Evolutionary conservation across 2,797 vertebrate genomes (phyloP).

Genomic region (Sebastes kiyomatsui): DNA sequence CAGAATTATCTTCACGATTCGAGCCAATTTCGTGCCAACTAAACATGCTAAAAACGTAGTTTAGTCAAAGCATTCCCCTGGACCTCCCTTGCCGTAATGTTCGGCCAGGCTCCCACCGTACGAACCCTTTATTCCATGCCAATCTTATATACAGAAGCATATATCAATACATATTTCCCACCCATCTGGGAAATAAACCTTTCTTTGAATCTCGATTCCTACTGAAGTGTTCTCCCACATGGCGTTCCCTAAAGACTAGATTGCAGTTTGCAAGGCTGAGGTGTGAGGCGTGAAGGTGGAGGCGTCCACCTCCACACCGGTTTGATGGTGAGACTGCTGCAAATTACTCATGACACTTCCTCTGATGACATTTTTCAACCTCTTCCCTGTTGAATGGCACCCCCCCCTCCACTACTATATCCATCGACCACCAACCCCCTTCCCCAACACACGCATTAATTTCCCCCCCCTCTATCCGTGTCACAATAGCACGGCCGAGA

Average conservation of each 20-base stretch:
- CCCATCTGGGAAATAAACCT: conserved; percentile 52
- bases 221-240: conserved; percentile 54
- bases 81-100: neutral
- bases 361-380: conserved; percentile 79
- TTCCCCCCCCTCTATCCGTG: conserved; percentile 54
- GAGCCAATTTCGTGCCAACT: neutral
- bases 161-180: conserved; percentile 49
- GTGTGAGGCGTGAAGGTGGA: conserved; percentile 50
- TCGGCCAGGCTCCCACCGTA: neutral
- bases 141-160: conserved; percentile 42
- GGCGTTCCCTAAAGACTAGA: conserved; percentile 53
- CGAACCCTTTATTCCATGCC: conserved; percentile 7
- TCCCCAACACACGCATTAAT: conserved; percentile 66
- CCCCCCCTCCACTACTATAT: neutral
- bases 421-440: conserved; percentile 52
- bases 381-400: conserved; percentile 67
- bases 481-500: conserved; percentile 74
- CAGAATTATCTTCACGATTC: neutral
- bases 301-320: conserved; percentile 66
- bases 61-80: neutral
- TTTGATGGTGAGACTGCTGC: conserved; percentile 68
- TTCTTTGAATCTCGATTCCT: conserved; percentile 44
- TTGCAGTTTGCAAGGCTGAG: conserved; percentile 57
- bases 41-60: neutral
- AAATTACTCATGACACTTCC: conserved; percentile 81